Conservation (phyloP, 2,888 invertebrate genomes). For the Eupeodes luniger region DNA sequence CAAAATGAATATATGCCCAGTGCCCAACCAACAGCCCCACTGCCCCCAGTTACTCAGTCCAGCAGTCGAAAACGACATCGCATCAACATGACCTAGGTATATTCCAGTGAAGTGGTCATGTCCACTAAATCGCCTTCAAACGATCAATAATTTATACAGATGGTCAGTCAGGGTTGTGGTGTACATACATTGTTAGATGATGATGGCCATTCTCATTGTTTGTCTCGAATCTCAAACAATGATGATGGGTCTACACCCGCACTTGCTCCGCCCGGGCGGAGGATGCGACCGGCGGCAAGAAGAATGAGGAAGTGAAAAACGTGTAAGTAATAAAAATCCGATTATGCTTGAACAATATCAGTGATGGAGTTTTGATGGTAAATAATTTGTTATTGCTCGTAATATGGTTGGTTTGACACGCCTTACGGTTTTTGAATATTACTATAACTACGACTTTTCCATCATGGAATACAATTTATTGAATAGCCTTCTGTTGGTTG, state of each 20-base stretch:
- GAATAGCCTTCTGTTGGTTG: neutral
- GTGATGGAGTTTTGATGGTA: constrained; percentile 70
- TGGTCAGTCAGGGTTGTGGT: constrained; percentile 36
- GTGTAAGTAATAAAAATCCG: constrained; percentile 67
- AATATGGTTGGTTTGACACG: constrained; percentile 60
- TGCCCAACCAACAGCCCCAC: too few relatives aligned
- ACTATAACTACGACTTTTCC: too few relatives aligned
- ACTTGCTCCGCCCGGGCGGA: too few relatives aligned
- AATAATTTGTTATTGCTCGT: constrained; percentile 67
- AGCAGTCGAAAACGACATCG: neutral
- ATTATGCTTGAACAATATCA: constrained; percentile 60
- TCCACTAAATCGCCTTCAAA: constrained; percentile 50
- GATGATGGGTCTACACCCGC: neutral
- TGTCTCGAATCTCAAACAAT: neutral
- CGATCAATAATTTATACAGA: constrained; percentile 40
- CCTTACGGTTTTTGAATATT: constrained; percentile 50
- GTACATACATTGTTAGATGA: constrained; percentile 30
- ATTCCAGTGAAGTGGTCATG: constrained; percentile 57
- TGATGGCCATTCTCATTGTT: constrained; percentile 39
- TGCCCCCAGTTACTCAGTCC: too few relatives aligned
- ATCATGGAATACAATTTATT: constrained; percentile 23
- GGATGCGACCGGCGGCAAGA: too few relatives aligned
- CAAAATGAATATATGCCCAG: constrained; percentile 51
- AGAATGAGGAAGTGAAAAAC: constrained; percentile 9
- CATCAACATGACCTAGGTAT: constrained; percentile 53